A percentile compares a stretch with the other conserved stretches of the same genome.
Conservation (phyloP, 2,888 invertebrate genomes). For the Mythimna ferrago region DNA sequence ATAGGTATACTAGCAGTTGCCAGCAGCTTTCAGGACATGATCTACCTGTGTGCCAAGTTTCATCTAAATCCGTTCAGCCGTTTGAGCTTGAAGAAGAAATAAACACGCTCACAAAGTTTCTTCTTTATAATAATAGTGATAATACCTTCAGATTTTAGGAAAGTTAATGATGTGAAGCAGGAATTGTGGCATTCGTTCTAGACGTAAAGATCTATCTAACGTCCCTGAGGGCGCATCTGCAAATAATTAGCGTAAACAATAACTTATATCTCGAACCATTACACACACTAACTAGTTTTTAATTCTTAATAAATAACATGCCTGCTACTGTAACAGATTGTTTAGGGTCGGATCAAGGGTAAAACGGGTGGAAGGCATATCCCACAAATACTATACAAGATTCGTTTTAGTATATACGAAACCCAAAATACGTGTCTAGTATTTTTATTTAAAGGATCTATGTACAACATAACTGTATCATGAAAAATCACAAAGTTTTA, state of each 20-base stretch:
- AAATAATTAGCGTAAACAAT: slow-evolving; percentile 16
- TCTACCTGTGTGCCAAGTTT: too few species aligned
- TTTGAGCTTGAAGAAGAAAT: too few species aligned
- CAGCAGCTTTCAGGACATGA: too few species aligned
- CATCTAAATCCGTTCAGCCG: too few species aligned
- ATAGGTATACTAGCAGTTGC: too few species aligned
- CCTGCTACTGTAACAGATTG: slow-evolving; percentile 20
- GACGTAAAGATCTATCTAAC: slow-evolving; percentile 12
- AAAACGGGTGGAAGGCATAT: slow-evolving; percentile 2
- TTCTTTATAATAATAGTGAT: background rate
- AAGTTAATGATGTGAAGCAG: slow-evolving; percentile 5
- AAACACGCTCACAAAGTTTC: background rate
- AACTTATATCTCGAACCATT: slow-evolving; percentile 23
- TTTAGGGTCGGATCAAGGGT: slow-evolving; percentile 18
- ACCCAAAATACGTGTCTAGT: too few species aligned
- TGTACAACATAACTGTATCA: too few species aligned
- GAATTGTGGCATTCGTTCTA: slow-evolving; percentile 18
- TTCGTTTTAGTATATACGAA: too few species aligned
- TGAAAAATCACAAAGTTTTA: too few species aligned
- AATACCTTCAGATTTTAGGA: background rate
- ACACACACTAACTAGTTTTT: slow-evolving; percentile 20
- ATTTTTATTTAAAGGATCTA: too few species aligned
- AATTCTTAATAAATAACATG: slow-evolving; percentile 18
- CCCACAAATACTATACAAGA: slow-evolving; percentile 7
- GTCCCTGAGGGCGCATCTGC: slow-evolving; percentile 22